phyloP scores from a whole-genome alignment of 1,140 invertebrate genomes.

The Drosophila pandora region DNA sequence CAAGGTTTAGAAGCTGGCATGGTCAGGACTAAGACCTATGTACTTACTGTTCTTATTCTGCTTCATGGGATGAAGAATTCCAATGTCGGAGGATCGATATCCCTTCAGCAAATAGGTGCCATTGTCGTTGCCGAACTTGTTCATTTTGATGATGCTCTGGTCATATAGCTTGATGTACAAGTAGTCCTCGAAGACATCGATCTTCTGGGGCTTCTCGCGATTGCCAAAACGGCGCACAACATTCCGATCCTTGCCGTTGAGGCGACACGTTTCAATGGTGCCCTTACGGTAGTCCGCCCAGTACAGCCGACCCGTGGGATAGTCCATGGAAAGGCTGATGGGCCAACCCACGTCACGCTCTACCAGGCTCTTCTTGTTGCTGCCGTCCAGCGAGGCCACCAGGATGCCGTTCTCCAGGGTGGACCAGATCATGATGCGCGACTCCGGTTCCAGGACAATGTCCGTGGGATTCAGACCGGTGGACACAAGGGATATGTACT shows the following conservation, averaged over 20 bases:
- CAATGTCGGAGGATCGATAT: conserved; percentile 86
- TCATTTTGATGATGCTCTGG: conserved; percentile 87
- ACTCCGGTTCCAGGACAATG: conserved; percentile 88
- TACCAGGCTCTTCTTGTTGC: conserved; percentile 85
- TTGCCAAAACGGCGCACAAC: conserved; percentile 85
- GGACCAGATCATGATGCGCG: conserved; percentile 83
- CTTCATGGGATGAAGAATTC: conserved; percentile 88
- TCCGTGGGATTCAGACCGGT: conserved; percentile 85
- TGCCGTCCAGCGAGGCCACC: conserved; percentile 88
- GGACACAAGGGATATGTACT: conserved; percentile 86
- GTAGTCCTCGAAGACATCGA: conserved; percentile 90
- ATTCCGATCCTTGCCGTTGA: conserved; percentile 88
- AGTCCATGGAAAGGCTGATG: conserved; percentile 89
- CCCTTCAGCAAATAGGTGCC: conserved; percentile 85
- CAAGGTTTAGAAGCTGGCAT: background rate
- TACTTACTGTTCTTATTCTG: conserved; percentile 85
- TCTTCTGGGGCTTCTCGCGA: conserved; percentile 86
- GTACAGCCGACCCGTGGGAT: conserved; percentile 88
- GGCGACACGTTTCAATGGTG: conserved; percentile 87
- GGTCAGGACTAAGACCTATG: background rate
- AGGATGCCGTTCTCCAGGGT: conserved; percentile 86
- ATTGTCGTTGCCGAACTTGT: conserved; percentile 88
- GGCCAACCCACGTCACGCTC: conserved; percentile 87
- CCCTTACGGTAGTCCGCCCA: conserved; percentile 90
- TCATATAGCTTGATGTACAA: conserved; percentile 88